Base-by-base conservation (phyloP, 2,888 invertebrate species). In the Caradrina clavipalpis region DNA sequence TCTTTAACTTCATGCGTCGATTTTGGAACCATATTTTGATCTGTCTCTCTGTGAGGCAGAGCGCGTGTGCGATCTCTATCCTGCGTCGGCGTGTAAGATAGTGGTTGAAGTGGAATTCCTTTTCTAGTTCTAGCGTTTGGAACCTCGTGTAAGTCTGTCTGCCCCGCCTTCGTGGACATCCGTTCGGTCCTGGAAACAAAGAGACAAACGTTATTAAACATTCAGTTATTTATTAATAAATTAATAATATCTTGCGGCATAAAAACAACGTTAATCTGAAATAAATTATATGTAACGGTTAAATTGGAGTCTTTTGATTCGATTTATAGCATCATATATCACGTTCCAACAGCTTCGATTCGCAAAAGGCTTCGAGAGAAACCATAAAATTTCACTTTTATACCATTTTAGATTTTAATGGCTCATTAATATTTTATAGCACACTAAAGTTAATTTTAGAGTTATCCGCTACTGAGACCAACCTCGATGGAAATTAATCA, bases 11-110 rank as follows among this genome's bases (percentile, higher is more conserved):
- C 99, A 99, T 99, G 89, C 99, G 97, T 85, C 99, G 97, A 94
- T 99, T 99, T 95, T 99, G 99, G 96, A 99, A 99, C 98, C 98
- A 98, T 93, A 99, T 99, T 96, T 99, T 99, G 91, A 99, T 99
- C 96, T 99, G 99, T 89, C 99, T 97, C 96, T 99, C 99, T 86
- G 99, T 99, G 88, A 99, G 97, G 94, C 99, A 99, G 73, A 99
- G 97, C 68, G 99, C 98, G 95, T 99, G 99, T 56, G 99, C 99
- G 87, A 99, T 99, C 96, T 99, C 99, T 96, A 99, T 99, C 96
- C 99, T 97, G 94, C 99, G 97, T 93, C 99, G 97, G 92, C 99
- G 97, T 87, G 99, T 99, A 94, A 99, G 97, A 96, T 99, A 99
- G 92, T 99, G 99, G 96, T 99, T 99, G 96, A 99, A 99, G 93